Conservation (phyloP, 2,888 invertebrate species). For the Pristionchus mayeri region DNA sequence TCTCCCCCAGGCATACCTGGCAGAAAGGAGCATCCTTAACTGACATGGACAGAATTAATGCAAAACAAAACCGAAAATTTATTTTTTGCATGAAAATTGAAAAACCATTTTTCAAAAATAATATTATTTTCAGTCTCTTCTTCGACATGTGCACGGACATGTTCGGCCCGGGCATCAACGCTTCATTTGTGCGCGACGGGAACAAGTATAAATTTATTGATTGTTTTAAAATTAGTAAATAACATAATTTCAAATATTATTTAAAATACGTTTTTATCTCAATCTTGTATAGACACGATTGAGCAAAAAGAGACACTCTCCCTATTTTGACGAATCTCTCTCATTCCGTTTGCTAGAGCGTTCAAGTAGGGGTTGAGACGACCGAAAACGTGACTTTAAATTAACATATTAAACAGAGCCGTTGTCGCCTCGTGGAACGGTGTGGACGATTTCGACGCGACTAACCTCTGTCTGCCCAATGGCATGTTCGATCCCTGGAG, state of each 20-base stretch:
- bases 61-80: too few species aligned
- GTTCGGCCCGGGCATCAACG: conserved; percentile 58
- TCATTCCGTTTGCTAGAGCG: too few species aligned
- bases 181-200: conserved; percentile 49
- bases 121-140: conserved; percentile 57
- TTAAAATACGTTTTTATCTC: too few species aligned
- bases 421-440: conserved; percentile 22
- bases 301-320: neutral
- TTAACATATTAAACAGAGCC: neutral
- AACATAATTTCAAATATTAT: too few species aligned
- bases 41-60: too few species aligned
- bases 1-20: too few species aligned
- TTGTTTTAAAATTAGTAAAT: too few species aligned
- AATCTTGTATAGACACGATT: neutral
- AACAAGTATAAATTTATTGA: too few species aligned
- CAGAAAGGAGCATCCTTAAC: too few species aligned
- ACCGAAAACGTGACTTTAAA: neutral
- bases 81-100: too few species aligned
- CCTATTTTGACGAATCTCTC: neutral
- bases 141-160: conserved; percentile 69
- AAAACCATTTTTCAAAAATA: neutral
- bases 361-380: neutral
- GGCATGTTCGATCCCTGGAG: conserved; percentile 67
- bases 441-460: conserved; percentile 53
- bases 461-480: conserved; percentile 64